Percentiles rank a stretch among this genome's conserved stretches.
Conservation (phyloP, 2,113 vertebrate genomes). For the Pangasianodon gigas region DNA sequence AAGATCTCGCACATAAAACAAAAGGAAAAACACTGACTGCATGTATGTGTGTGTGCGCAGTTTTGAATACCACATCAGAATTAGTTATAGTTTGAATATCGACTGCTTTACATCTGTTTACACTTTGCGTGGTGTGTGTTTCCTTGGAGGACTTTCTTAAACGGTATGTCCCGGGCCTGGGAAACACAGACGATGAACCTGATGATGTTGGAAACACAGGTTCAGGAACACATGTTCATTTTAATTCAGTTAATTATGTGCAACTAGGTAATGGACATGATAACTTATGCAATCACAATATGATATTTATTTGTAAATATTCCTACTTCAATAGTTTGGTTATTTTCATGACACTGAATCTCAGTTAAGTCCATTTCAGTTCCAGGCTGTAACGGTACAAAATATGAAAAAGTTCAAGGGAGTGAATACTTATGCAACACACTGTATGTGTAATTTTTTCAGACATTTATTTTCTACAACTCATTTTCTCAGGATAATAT, state of each 20-base stretch:
- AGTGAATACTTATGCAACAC: not conserved
- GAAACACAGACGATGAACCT: not conserved
- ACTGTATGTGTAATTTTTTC: not conserved
- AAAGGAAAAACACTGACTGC: no score
- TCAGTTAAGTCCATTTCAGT: not conserved
- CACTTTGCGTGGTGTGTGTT: no score
- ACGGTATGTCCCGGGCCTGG: no score
- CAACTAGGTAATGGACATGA: not conserved
- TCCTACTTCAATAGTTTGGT: no score
- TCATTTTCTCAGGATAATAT: not conserved
- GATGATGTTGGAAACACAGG: not conserved
- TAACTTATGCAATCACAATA: no score
- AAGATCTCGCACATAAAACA: no score
- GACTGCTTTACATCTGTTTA: no score
- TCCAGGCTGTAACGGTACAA: not conserved
- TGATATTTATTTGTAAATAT: no score
- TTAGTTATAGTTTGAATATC: no score
- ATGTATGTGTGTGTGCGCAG: no score
- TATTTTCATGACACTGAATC: no score
- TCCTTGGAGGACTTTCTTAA: not conserved
- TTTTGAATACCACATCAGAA: no score
- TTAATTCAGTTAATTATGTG: not conserved
- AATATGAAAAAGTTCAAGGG: not conserved
- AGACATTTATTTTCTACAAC: not conserved
- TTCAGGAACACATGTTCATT: not conserved